Percentiles rank a stretch among this genome's conserved stretches.
phyloP scores from a whole-genome alignment of 2,113 vertebrate species.

The Herpailurus yagouaroundi region DNA sequence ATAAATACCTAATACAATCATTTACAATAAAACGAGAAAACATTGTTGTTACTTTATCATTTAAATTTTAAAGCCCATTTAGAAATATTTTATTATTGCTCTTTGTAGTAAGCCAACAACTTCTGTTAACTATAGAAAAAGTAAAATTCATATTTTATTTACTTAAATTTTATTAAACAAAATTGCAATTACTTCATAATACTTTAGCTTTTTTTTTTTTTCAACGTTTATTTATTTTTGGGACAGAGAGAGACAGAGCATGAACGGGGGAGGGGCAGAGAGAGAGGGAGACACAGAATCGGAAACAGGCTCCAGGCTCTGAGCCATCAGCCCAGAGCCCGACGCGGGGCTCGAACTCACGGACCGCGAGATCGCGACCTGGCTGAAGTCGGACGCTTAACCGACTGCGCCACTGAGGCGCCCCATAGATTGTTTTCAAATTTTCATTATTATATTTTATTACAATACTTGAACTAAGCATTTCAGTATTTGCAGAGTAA shows the following conservation, averaged over 20 bases:
- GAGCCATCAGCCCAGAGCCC: too few species aligned
- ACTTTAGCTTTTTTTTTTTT: not conserved
- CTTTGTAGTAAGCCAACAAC: not conserved
- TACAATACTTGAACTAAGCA: not conserved
- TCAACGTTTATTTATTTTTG: too few species aligned
- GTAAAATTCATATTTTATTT: not conserved
- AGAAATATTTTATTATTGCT: not conserved
- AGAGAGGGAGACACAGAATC: too few species aligned
- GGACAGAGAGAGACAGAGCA: too few species aligned
- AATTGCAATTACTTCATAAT: not conserved
- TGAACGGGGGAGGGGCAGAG: too few species aligned
- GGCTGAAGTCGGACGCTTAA: too few species aligned
- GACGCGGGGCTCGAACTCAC: too few species aligned
- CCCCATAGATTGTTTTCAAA: not conserved
- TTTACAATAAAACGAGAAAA: not conserved
- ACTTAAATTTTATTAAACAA: not conserved
- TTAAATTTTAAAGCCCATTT: not conserved
- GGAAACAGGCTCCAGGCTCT: too few species aligned
- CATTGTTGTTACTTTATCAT: not conserved
- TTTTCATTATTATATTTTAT: not conserved
- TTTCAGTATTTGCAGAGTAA: not conserved
- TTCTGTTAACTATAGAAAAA: not conserved
- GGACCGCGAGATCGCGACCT: too few species aligned
- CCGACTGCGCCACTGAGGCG: too few species aligned
- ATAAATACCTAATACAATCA: not conserved